Base-by-base conservation (phyloP, 2,888 invertebrate species). In the Steromphala cineraria region DNA sequence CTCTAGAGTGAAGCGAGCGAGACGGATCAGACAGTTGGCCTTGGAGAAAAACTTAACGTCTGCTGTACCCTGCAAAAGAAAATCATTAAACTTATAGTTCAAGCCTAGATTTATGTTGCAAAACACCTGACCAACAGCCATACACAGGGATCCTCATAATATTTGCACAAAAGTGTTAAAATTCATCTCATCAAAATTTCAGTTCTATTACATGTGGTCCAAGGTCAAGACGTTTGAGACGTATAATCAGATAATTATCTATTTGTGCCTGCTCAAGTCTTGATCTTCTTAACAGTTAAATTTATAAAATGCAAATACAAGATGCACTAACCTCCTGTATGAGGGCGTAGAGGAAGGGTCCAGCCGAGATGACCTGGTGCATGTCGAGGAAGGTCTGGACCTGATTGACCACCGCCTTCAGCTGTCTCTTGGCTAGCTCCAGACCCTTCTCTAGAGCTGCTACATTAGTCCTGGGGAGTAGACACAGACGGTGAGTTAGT, bases 311-410 rank as follows among this genome's bases (percentile, higher is more conserved):
- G n/a, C 17, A 36, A 28, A 24, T 2, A 40, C 24, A 21, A 4
- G n/a, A 8, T n/a, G 52, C 2, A 67, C 92, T 92, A 88, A 97
- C 97, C 94, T 98, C 97, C 86, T 96, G 96, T 78, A 98, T 95
- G 55, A 97, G 95, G 86, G 97, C 96, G 93, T 98, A 98, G 67
- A 97, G 95, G 93, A 98, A 98, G 0, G 98, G 97, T 0, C 98
- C 98, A 0, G 97, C 96, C 31, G 96, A 96, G 81, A 96, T 95
- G n/a, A 98, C 95, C 89, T 96, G 95, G 86, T 96, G 95, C 92
- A 96, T 96, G 88, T 97, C 96, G 40, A 98, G 94, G 81, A 97
- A 96, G 82, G 95, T 95, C 92, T 97, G 96, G 17, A 97, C 97
- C 87, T 97, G 96, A 87, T 95, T 95, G 81, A 96, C 96, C 78